Evolutionary conservation across 2,797 vertebrate species (phyloP), one percentile per base, ranked within the genome.

Genomic region (Gila robusta): DNA sequence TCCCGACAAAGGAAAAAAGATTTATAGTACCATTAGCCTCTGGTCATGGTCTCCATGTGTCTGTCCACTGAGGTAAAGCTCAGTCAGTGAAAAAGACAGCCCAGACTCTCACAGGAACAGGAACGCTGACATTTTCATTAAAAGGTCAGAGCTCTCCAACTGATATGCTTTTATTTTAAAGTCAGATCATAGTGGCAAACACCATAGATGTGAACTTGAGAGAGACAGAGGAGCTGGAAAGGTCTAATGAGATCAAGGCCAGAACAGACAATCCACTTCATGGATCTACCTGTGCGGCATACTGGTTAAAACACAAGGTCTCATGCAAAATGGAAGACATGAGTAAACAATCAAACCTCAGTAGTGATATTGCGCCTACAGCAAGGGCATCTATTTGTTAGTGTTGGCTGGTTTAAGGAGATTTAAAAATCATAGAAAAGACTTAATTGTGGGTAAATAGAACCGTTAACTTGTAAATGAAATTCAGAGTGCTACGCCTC

Each of bases 91-190:
- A 79, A 86, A 47, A 73, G 49, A 62, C 44, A 72, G 47, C 69
- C 37, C 72, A 88, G 80, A 73, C 47, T 77, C 52, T 76, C 85
- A 79, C 86, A 89, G 79, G 90, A 93, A 95, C 94, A 94, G 91
- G 90, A 93, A 91, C 91, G 93, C 92, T 96, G 95, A 95, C 95
- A 96, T 96, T 95, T 95, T 94, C 92, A 95, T 95, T 94, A 94
- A 96, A 96, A 96, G 95, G 96, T 95, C 95, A 95, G 89, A 90
- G 88, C 92, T 94, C 94, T 95, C 94, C 56, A 73, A 70, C 76
- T 87, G 84, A 86, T 86, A 67, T 5, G 28, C 94, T 95, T 93
- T 95, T 94, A 94, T 94, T 93, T 94, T 94, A 96, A 94, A 88
- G 92, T 92, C 90, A 86, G 69, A 86, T 86, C 78, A 74, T 86